Evolutionary conservation across 2,888 invertebrate species (phyloP), one percentile per base, ranked within the genome.

Genomic region (Slavum lentiscoides): DNA sequence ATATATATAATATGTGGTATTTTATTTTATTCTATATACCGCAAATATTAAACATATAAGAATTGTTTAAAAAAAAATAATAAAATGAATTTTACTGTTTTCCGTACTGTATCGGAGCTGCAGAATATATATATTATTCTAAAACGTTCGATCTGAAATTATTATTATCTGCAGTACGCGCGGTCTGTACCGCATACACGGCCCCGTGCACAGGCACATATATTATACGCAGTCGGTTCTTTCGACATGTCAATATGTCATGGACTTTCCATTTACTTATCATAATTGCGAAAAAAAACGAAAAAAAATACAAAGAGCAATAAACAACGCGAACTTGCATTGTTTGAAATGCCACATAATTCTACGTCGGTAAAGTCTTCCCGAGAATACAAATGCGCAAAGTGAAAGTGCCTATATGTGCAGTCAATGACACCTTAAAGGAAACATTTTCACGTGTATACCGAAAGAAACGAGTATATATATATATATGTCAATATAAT

Each of bases 361-460:
- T 74, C 49, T 76, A 1, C 30, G 30, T 4, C 43, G 30, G 30
- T 68, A 9, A 62, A 77, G 69, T 77, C 69, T 77, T 69, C 62
- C 11, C 21, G n/a, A 70, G 77, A 70, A 77, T 77, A 77, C 70
- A 70, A 62, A 77, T 69, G 68, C 49, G 17, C 58, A 59, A 59
- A 76, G 76, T 68, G 76, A 76, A 76, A 76, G 76, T 76, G 53
- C 37, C 21, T 21, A 23, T 21, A 53, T 19, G 53, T 30, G 11
- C 75, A 75, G 75, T 76, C 75, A 68, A 76, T 68, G 75, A 68
- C 75, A 68, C 67, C 68, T 76, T 59, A 76, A 59, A n/a, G 30
- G 68, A 59, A 68, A 76, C 68, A 76, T 76, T 76, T 64, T 39
- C 30, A 30, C 30, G 30, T 64, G 9, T 59, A 19, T 43, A 43